Evolutionary conservation across 2,113 vertebrate species (phyloP).

Genomic region (Pangasianodon hypophthalmus): DNA sequence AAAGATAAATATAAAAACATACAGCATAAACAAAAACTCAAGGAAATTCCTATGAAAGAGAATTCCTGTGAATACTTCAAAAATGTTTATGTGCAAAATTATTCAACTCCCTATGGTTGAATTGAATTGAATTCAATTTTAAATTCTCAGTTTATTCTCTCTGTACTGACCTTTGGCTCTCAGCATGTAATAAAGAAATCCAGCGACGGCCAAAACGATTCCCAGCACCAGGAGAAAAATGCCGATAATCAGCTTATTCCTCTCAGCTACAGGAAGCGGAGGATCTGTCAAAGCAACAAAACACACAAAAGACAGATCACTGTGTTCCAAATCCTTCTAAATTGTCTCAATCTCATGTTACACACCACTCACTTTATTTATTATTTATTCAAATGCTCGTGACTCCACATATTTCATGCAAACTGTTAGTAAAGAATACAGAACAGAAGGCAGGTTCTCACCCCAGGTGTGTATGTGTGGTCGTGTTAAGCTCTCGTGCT

Average conservation of each 20-base stretch:
- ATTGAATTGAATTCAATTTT: background rate
- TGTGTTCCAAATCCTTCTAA: background rate
- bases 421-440: background rate
- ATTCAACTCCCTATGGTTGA: too few relatives aligned
- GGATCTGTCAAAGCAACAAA: background rate
- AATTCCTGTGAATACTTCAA: too few relatives aligned
- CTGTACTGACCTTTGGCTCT: background rate
- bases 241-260: background rate
- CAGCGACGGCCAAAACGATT: background rate
- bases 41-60: too few relatives aligned
- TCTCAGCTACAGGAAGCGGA: background rate
- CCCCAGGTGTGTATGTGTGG: conserved; percentile 12
- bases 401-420: too few relatives aligned
- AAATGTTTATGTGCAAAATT: too few relatives aligned
- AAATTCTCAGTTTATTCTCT: background rate
- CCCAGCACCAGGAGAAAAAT: background rate
- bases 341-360: background rate
- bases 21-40: too few relatives aligned
- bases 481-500: conserved; percentile 42
- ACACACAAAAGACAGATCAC: background rate
- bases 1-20: background rate
- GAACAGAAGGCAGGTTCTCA: background rate
- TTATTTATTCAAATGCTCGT: too few relatives aligned
- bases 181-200: background rate
- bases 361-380: background rate